Evolutionary conservation across 2,113 vertebrate genomes (phyloP).

Genomic region (Tretioscincus oriximinensis): DNA sequence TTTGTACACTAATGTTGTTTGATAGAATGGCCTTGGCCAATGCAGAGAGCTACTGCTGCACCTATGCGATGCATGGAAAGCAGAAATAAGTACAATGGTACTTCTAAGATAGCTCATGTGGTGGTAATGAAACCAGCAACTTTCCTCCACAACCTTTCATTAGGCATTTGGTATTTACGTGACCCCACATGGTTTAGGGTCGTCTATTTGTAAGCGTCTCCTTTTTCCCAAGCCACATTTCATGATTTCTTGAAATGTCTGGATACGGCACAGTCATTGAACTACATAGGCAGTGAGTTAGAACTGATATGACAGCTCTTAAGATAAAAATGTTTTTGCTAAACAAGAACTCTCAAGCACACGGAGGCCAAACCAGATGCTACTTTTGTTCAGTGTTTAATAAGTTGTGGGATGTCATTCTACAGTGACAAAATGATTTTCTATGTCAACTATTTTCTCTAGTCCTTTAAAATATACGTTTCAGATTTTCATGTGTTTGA

Average conservation of each 20-base stretch:
- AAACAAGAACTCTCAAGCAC: constrained; percentile 22
- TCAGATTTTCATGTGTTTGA: constrained; percentile 15
- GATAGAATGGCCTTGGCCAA: no score
- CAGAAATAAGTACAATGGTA: no score
- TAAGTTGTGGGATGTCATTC: constrained; percentile 53
- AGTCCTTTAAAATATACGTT: constrained; percentile 18
- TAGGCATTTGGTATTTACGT: not conserved
- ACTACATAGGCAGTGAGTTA: constrained; percentile 42
- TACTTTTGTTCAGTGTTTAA: constrained; percentile 45
- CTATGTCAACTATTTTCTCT: not conserved
- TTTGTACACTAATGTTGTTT: no score
- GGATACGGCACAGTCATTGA: not conserved
- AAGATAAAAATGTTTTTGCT: not conserved
- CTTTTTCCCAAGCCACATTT: not conserved
- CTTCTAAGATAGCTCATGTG: no score
- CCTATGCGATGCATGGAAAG: no score
- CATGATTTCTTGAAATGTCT: not conserved
- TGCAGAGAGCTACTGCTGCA: no score
- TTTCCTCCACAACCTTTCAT: not conserved
- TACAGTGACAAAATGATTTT: constrained; percentile 32
- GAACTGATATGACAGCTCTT: constrained; percentile 48
- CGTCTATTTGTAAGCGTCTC: not conserved
- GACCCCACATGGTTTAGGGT: not conserved
- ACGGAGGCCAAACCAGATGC: constrained; percentile 31
- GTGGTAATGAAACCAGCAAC: not conserved